Conservation (phyloP, 2,797 vertebrate genomes). For the Pygocentrus nattereri region DNA sequence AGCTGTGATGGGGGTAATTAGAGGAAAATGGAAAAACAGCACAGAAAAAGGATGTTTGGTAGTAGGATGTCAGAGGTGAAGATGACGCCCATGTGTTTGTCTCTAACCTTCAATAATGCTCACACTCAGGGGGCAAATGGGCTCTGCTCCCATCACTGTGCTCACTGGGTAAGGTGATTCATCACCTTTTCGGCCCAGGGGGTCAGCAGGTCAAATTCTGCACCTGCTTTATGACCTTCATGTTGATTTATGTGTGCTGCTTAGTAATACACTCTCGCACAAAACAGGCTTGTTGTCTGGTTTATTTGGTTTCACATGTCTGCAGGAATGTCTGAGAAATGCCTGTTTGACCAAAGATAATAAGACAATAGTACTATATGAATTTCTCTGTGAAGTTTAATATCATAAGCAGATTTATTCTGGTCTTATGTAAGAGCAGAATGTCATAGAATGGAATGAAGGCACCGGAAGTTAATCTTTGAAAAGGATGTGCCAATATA, state of each 20-base stretch:
- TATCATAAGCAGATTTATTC: neutral
- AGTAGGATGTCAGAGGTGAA: neutral
- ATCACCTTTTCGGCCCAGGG: conserved; percentile 18
- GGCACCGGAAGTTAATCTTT: too few species aligned
- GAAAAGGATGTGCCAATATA: too few species aligned
- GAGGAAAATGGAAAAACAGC: neutral
- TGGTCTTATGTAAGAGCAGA: too few species aligned
- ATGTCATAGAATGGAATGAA: too few species aligned
- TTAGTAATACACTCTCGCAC: neutral
- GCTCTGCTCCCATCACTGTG: neutral
- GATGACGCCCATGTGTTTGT: conserved; percentile 9
- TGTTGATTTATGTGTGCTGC: neutral
- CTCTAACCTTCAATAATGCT: conserved; percentile 9
- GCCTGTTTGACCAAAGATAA: neutral
- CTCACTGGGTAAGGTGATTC: conserved; percentile 14
- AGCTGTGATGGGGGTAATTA: neutral
- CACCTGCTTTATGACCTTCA: conserved; percentile 35
- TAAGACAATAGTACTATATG: neutral
- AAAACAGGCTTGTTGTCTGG: neutral
- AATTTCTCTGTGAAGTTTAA: neutral
- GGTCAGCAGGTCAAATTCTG: conserved; percentile 29
- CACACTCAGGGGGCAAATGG: conserved; percentile 24
- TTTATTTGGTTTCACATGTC: neutral
- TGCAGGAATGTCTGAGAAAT: neutral
- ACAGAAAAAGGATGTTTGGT: neutral